Base-by-base conservation (phyloP, 2,888 invertebrate species). In the Sicus ferrugineus region DNA sequence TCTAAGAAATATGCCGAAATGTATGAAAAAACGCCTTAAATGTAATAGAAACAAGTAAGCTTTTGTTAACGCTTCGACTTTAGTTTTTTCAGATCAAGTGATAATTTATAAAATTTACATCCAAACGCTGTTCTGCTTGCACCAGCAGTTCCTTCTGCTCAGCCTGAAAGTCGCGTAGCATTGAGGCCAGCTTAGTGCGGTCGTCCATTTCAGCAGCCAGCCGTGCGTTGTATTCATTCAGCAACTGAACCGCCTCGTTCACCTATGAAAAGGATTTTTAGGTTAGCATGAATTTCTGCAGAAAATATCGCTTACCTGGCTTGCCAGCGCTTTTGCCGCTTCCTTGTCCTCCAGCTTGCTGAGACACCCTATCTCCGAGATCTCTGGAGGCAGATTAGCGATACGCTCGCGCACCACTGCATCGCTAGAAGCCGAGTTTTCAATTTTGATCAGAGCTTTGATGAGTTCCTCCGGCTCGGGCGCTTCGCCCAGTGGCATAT, bases 381-480 rank as follows among this genome's bases (percentile, higher is more conserved):
- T 96, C 87, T 97, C 96, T 62, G 94, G 93, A 0, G 98, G 98
- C 66, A 98, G 88, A 70, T 94, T 95, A 0, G 97, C 96, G 76
- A 98, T 98, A 81, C 93, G 91, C 84, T 97, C 96, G 74, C 98
- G 87, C 1, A 97, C 94, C 0, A 90, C 90, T 73, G 96, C 97
- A 88, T 98, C 98, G 78, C 96, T 94, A 0, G 97, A 97, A 1
- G 98, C 97, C 70, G 96, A 95, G 79, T 95, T 95, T 85, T 98
- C 98, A 78, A 98, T 87, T 77, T 95, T 95, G 85, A 93, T 87
- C 68, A 93, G 87, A 2, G 90, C 91, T 86, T 93, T 94, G 72
- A 97, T 92, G 34, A 98, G 88, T 79, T 96, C 96, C 80, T 97
- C 96, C 0, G 97, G 93, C 86, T 97, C 95, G 1, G 96, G 95